Percentiles rank a stretch among this genome's conserved stretches.
Evolutionary conservation across 2,113 vertebrate genomes (phyloP).

Genomic region (Nothoprocta perdicaria): DNA sequence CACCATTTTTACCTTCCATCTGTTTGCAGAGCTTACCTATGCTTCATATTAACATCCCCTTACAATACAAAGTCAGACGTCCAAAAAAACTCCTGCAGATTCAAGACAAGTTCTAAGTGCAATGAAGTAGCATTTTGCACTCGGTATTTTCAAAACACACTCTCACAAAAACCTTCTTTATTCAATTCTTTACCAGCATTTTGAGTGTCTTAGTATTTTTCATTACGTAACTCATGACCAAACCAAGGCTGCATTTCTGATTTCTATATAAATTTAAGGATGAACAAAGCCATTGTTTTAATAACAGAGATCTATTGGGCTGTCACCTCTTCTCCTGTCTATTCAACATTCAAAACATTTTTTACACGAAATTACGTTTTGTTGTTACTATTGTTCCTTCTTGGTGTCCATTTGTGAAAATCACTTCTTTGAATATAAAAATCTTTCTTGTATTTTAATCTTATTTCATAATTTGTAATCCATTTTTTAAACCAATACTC

Average conservation of each 20-base stretch:
- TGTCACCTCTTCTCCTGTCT: background rate
- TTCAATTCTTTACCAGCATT: background rate
- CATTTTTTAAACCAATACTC: background rate
- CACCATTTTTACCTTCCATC: constrained; percentile 50
- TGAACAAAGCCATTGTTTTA: background rate
- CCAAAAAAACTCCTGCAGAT: constrained; percentile 6
- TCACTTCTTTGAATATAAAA: background rate
- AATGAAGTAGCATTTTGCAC: background rate
- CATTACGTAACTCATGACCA: background rate
- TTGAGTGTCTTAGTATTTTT: background rate
- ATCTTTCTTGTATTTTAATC: background rate
- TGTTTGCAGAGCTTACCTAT: constrained; percentile 54
- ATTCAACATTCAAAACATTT: background rate
- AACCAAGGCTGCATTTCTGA: background rate
- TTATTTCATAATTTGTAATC: background rate
- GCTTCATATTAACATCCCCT: constrained; percentile 24
- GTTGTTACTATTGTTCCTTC: background rate
- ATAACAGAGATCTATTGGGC: background rate
- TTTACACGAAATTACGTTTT: background rate
- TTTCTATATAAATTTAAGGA: background rate
- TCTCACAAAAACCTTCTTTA: background rate
- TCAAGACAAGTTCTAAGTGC: background rate
- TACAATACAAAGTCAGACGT: constrained; percentile 23
- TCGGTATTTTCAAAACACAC: background rate
- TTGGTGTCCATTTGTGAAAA: background rate